A percentile compares a stretch with the other conserved stretches of the same genome.
Evolutionary conservation across 2,888 invertebrate genomes (phyloP).

Genomic region (Rhorus exstirpatorius): DNA sequence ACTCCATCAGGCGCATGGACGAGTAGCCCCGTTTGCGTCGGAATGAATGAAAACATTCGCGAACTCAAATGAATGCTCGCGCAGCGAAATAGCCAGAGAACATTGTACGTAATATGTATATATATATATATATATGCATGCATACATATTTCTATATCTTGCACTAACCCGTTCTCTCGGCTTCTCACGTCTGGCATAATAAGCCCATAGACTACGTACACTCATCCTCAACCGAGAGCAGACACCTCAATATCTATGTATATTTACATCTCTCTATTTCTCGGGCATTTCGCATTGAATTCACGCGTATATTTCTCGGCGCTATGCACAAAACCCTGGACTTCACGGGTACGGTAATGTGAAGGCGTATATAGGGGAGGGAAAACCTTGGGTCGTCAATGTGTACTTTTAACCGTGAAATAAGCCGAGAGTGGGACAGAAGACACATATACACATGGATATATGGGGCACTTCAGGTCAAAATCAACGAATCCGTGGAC

Average conservation of each 20-base stretch:
- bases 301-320: conserved; percentile 76
- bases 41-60: conserved; percentile 71
- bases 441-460: not conserved
- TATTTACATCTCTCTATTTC: conserved; percentile 70
- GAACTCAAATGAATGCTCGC: conserved; percentile 71
- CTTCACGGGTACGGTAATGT: not conserved
- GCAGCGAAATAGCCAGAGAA: conserved; percentile 67
- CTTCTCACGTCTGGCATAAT: conserved; percentile 71
- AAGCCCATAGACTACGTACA: conserved; percentile 66
- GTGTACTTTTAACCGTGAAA: conserved; percentile 74
- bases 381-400: conserved; percentile 68
- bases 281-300: conserved; percentile 78
- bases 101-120: conserved; percentile 67
- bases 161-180: conserved; percentile 64
- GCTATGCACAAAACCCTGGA: conserved; percentile 24
- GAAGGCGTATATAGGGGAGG: not conserved
- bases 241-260: conserved; percentile 27
- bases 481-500: not conserved
- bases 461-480: not conserved
- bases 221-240: conserved; percentile 50
- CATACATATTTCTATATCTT: conserved; percentile 15
- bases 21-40: conserved; percentile 71
- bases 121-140: conserved; percentile 61
- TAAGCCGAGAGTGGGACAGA: conserved; percentile 56
- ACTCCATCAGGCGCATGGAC: conserved; percentile 61